Base-by-base conservation (phyloP, 2,113 vertebrate species). In the Tinamus guttatus region DNA sequence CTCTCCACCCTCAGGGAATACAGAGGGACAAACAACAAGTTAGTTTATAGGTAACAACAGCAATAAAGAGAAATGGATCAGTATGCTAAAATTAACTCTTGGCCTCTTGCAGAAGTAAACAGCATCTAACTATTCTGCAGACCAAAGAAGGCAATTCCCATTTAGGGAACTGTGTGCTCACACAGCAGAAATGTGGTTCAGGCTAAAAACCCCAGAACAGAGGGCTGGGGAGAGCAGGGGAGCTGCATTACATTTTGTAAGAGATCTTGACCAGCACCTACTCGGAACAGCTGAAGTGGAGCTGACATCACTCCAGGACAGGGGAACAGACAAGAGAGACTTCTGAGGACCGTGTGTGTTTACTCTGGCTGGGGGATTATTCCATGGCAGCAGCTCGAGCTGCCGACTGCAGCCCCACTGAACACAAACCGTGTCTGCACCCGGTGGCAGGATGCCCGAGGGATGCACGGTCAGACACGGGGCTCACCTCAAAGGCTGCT, bases 401-500 rank as follows among this genome's bases (percentile, higher is more conserved):
- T 89, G 77, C 60, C 45, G 30, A 21, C 36, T 65, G 40, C 40
- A 59, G 63, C 81, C 30, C 68, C 52, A 40, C 73, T 85, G 69
- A 69, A 27, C 0, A 1, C 40, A 76, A 51, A 40, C 54, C 28
- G 7, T 14, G 58, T 64, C 49, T 81, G 51, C 63, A 40, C 3
- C 40, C n/a, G 68, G 41, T 0, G 4, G 27, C 47, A 8, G n/a
- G 62, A 60, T 22, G 9, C 18, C 54, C 43, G 9, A 28, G 30
- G 24, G 47, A 70, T 10, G 36, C 58, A 30, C 2, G 7, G 28
- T 0, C 0, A 0, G 36, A 25, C 10, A 19, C 30, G 41, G 52
- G 43, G 40, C 93, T 80, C 94, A 99, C 99, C 99, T 99, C 99
- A 91, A 99, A 99, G 3, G 99, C 99, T 4, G 99, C 99, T 2